Conservation (phyloP, 2,113 vertebrate genomes). For the Tachuris rubrigastra region DNA sequence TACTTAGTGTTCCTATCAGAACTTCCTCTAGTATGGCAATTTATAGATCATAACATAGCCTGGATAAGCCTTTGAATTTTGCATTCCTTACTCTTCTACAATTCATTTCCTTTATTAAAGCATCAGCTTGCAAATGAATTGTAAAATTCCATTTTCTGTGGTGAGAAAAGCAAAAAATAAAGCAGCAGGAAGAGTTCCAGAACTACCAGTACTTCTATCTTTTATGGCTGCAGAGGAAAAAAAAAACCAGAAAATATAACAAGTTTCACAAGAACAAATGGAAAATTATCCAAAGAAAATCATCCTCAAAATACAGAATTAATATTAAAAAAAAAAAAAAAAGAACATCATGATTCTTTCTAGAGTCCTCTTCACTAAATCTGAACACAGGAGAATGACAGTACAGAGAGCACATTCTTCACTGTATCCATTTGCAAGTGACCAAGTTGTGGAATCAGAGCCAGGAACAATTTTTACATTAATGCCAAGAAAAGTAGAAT, state of each 20-base stretch:
- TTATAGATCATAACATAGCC: neutral
- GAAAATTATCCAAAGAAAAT: neutral
- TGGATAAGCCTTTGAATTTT: neutral
- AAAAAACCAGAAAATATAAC: neutral
- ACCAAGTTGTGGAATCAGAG: neutral
- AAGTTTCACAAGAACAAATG: neutral
- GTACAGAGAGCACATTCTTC: neutral
- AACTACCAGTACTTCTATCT: neutral
- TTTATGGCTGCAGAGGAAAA: neutral
- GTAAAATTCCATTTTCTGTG: neutral
- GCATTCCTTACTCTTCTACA: neutral
- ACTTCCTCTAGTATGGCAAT: neutral
- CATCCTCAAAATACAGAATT: neutral
- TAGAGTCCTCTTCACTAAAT: neutral
- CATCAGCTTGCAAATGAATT: neutral
- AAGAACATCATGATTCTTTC: neutral
- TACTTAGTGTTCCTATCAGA: neutral
- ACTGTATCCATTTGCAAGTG: neutral
- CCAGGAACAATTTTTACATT: neutral
- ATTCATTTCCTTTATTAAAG: neutral
- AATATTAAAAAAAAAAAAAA: neutral
- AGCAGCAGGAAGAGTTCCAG: neutral
- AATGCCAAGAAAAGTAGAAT: neutral
- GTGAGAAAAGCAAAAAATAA: neutral
- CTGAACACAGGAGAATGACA: neutral